A percentile compares a stretch with the other conserved stretches of the same genome.
Evolutionary conservation across 1,140 invertebrate genomes (phyloP).

Genomic region (Hylaeus anthracinus): DNA sequence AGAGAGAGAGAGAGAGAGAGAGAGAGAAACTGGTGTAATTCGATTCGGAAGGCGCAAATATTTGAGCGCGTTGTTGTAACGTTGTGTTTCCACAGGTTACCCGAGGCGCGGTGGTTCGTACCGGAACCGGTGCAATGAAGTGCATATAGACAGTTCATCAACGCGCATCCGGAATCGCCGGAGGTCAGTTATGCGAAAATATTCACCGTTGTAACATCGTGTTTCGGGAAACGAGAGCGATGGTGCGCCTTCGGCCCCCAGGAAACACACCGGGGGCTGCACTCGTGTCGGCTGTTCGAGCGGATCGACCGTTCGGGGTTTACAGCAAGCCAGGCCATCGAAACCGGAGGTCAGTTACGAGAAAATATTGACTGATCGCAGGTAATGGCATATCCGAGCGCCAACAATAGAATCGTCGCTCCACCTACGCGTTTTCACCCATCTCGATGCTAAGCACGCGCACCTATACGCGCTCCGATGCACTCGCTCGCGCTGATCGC

Average conservation of each 20-base stretch:
- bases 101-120: constrained; percentile 34
- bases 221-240: constrained; percentile 27
- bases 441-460: not conserved
- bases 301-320: not conserved
- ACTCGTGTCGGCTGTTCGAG: constrained; percentile 8
- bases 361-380: constrained; percentile 68
- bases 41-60: constrained; percentile 61
- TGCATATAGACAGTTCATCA: constrained; percentile 34
- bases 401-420: constrained; percentile 53
- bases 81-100: constrained; percentile 43
- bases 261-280: not conserved
- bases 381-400: constrained; percentile 54
- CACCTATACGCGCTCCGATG: not conserved
- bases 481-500: too few species aligned
- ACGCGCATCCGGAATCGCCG: constrained; percentile 53
- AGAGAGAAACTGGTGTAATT: constrained; percentile 58
- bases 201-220: constrained; percentile 29
- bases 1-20: not conserved
- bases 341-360: constrained; percentile 58
- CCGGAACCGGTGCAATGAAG: constrained; percentile 48
- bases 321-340: constrained; percentile 30
- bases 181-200: constrained; percentile 61
- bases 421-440: not conserved
- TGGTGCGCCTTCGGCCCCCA: constrained; percentile 7
- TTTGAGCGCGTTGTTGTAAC: constrained; percentile 62